Evolutionary conservation across 2,888 invertebrate species (phyloP).

Genomic region (Apoda limacodes): DNA sequence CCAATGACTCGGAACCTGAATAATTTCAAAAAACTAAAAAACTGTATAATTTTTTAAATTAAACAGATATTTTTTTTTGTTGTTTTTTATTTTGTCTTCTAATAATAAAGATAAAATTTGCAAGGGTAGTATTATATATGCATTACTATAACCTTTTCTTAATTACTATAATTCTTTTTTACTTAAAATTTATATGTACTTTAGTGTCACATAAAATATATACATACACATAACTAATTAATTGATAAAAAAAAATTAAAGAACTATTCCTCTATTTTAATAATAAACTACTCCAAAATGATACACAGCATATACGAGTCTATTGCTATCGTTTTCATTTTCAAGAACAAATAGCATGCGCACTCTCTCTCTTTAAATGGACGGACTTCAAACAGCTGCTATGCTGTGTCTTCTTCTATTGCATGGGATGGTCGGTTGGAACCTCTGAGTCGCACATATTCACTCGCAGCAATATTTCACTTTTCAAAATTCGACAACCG

Average conservation of each 20-base stretch:
- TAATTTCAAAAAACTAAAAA: constrained; percentile 13
- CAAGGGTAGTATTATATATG: background rate
- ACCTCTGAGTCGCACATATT: constrained; percentile 11
- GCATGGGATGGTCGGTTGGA: constrained; percentile 12
- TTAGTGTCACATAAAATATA: background rate
- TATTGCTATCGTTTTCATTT: constrained; percentile 14
- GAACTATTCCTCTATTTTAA: background rate
- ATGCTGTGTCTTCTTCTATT: constrained; percentile 10
- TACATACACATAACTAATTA: background rate
- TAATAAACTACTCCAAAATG: constrained; percentile 10
- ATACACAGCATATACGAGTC: constrained; percentile 9
- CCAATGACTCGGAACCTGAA: constrained; percentile 20
- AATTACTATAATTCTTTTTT: no score
- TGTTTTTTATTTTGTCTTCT: background rate
- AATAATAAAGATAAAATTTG: background rate
- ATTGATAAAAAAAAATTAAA: background rate
- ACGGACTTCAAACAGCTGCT: constrained; percentile 9
- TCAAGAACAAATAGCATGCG: constrained; percentile 9
- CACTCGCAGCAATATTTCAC: constrained; percentile 14
- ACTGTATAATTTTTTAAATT: background rate
- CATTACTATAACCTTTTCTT: background rate
- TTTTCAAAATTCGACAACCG: constrained; percentile 16
- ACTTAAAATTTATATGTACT: background rate
- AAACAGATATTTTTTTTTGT: background rate
- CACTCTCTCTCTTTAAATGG: constrained; percentile 11